Conservation (phyloP, 2,888 invertebrate species). For the Timema cristinae region DNA sequence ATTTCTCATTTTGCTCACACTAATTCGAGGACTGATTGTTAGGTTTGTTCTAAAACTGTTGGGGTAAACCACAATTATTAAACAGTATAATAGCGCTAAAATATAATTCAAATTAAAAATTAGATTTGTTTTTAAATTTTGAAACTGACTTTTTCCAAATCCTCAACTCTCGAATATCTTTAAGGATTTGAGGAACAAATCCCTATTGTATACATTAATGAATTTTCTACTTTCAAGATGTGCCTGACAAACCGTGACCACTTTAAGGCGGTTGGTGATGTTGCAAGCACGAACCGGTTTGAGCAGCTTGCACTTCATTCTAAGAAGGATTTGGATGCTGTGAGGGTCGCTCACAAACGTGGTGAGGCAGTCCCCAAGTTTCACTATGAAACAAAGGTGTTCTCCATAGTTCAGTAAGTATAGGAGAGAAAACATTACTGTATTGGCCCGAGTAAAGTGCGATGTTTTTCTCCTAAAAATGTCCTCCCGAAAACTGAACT, state of each 20-base stretch:
- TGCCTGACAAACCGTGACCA: conserved; percentile 83
- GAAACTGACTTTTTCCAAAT: too few relatives aligned
- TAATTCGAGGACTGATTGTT: too few relatives aligned
- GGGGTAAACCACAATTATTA: too few relatives aligned
- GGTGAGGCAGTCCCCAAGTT: conserved; percentile 68
- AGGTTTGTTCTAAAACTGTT: too few relatives aligned
- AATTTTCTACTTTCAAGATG: conserved; percentile 50
- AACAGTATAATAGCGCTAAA: too few relatives aligned
- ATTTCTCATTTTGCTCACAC: too few relatives aligned
- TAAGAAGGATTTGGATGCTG: conserved; percentile 82
- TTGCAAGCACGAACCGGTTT: conserved; percentile 84
- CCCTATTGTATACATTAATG: too few relatives aligned
- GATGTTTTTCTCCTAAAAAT: not conserved
- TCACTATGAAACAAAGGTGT: conserved; percentile 86
- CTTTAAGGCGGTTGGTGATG: conserved; percentile 83
- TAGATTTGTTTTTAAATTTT: too few relatives aligned
- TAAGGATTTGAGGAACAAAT: too few relatives aligned
- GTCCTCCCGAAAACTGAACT: conserved; percentile 17
- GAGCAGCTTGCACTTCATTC: conserved; percentile 80
- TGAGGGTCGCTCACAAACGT: conserved; percentile 57
- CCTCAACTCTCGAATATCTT: too few relatives aligned
- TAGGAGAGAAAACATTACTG: not conserved
- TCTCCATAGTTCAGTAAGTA: conserved; percentile 80
- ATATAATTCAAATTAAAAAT: too few relatives aligned
- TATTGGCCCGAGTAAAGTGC: too few relatives aligned